These are phyloP conservation scores for Drosophila paranaensis DNA, from an alignment of 2,888 invertebrate species.

Conservation along the genomic window DNA sequence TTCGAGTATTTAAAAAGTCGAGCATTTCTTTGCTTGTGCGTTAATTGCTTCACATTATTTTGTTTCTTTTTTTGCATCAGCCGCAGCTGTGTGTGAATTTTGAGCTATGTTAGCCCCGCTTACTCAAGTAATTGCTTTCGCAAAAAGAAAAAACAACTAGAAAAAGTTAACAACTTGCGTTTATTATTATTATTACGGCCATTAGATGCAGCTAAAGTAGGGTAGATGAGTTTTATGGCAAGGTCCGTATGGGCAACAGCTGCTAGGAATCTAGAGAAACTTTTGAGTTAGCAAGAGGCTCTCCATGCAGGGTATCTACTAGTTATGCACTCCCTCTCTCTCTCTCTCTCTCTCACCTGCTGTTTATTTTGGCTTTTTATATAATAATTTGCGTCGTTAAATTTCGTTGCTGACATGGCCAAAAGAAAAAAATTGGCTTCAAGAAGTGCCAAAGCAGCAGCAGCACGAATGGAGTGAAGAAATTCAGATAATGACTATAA, in stretches of 20 bases:
- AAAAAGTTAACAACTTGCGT: conserved; percentile 21
- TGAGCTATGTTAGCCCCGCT: conserved; percentile 12
- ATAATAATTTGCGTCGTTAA: conserved; percentile 49
- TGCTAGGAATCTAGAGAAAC: neutral
- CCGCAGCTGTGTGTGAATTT: conserved; percentile 33
- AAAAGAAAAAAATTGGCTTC: conserved; percentile 20
- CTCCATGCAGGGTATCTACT: neutral
- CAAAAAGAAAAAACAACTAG: conserved; percentile 1
- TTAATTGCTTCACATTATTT: conserved; percentile 25
- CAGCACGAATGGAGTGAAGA: conserved; percentile 15
- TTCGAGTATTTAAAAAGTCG: conserved; percentile 17
- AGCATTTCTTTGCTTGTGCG: neutral
- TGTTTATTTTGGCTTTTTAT: neutral
- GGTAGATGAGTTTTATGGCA: neutral
- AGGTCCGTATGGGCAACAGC: neutral
- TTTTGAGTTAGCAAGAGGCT: neutral
- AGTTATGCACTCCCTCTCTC: neutral
- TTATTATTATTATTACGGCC: conserved; percentile 12
- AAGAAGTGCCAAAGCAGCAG: conserved; percentile 9
- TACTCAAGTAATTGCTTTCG: conserved; percentile 33
- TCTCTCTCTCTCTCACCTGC: neutral
- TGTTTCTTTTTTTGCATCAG: conserved; percentile 2
- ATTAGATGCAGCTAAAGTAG: neutral
- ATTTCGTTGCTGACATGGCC: conserved; percentile 25
- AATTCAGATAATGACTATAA: conserved; percentile 29